Evolutionary conservation across 2,888 invertebrate species (phyloP), one percentile per base, ranked within the genome.

Genomic region (Eulithis prunata): DNA sequence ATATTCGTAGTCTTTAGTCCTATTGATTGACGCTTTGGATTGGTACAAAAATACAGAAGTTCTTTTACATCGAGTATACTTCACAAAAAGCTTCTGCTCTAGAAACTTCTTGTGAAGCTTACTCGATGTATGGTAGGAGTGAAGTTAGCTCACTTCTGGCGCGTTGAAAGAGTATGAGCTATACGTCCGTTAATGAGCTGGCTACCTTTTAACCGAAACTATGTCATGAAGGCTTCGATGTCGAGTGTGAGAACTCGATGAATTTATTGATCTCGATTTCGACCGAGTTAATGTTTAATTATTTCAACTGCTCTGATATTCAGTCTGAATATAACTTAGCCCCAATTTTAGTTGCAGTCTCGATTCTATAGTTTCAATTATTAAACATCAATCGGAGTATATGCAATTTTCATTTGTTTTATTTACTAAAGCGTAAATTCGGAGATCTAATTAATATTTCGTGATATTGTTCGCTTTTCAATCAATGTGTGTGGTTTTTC

Each of bases 221-320:
- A 71, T 76, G 75, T 74, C 76, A 72, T 63, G 57, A 62, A 59
- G 57, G 52, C 62, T 68, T 59, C 70, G 52, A 63, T 61, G 57
- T 67, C 64, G 55, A 58, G 59, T 72, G 66, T 57, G 66, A 67
- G 68, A 64, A 60, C 75, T 71, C 72, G 71, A 73, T 75, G 72
- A 75, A 76, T 78, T 74, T 73, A 75, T 75, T 70, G 70, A 66
- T 41, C 69, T 67, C 68, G 70, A 74, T 75, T 70, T 64, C 51
- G 7, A 28, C 11, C 13, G 59, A 59, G 69, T 74, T 69, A 66
- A 66, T 68, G 73, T 71, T 46, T 66, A 62, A 62, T 69, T 67
- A 41, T 64, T 66, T 66, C 21, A 52, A 52, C 14, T 43, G 46
- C 45, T 57, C 56, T 13, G 57, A 53, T 64, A 59, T 61, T 66